Base-by-base conservation (phyloP, 2,113 vertebrate species). In the Lycaon pictus region DNA sequence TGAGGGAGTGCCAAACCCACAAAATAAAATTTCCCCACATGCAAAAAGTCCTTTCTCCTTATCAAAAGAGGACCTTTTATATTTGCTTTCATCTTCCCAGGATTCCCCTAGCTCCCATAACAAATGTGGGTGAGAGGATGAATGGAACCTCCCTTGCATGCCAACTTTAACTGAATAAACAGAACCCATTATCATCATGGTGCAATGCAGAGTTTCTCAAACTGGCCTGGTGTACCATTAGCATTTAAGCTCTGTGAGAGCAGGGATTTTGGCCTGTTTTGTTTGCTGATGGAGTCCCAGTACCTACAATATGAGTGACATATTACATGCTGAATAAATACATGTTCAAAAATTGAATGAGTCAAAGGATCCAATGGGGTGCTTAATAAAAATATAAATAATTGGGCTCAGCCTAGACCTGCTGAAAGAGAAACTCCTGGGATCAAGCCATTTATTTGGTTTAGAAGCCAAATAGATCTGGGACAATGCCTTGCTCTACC, bases 371-470 rank as follows among this genome's bases (percentile, higher is more conserved):
- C n/a, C 80, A 74, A 62, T 19, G 62, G 43, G 4, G 9, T 81
- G 8, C 62, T 43, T 88, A 60, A 69, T 67, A 93, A 92, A 97
- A 96, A 77, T 92, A 55, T 17, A 80, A 58, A 74, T 76, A 60
- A 58, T 10, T 87, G 16, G 43, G 12, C 53, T 93, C 29, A 58
- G 43, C 37, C 20, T 94, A 72, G 55, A 88, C 7, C n/a, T 91
- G 53, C 48, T 95, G 32, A 91, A 69, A 27, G 35, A 98, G 76
- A 85, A 93, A 88, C 35, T 60, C 35, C 53, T 60, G 35, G 53
- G 7, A 51, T 93, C 17, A 76, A 88, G 43, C 11, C 22, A 43
- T 90, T 67, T 74, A 65, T 92, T 94, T 87, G 11, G 29, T 43
- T 93, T 88, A 69, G 63, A 93, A 87, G 51, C 12, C 69, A 86